Percentiles rank a stretch among this genome's conserved stretches.
Conservation (phyloP, 1,140 invertebrate species). For the Zaprionus lachaisei region DNA sequence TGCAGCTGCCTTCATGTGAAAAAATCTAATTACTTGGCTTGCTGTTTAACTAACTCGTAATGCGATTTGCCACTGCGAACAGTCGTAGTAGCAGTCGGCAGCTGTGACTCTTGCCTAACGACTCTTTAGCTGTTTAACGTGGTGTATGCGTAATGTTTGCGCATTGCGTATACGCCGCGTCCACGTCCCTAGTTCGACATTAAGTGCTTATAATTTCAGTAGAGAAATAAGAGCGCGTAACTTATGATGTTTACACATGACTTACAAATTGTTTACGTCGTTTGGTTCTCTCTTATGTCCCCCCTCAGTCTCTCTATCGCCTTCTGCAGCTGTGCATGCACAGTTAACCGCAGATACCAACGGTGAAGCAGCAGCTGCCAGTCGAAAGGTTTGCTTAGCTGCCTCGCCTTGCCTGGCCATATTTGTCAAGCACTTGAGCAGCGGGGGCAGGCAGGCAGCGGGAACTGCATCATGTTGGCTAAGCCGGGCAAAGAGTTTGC, state of each 20-base stretch:
- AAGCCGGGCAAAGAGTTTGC: slow-evolving; percentile 31
- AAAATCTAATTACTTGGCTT: slow-evolving; percentile 80
- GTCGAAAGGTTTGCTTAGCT: slow-evolving; percentile 57
- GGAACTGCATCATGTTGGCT: not conserved
- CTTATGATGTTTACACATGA: slow-evolving; percentile 83
- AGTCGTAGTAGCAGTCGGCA: slow-evolving; percentile 36
- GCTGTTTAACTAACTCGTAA: slow-evolving; percentile 70
- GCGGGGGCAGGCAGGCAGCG: slow-evolving; percentile 32
- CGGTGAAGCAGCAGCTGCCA: slow-evolving; percentile 41
- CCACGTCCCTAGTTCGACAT: slow-evolving; percentile 55
- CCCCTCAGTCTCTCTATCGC: not conserved
- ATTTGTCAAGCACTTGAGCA: slow-evolving; percentile 79
- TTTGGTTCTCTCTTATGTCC: slow-evolving; percentile 55
- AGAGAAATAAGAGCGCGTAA: slow-evolving; percentile 71
- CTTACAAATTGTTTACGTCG: slow-evolving; percentile 82
- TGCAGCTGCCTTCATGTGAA: slow-evolving; percentile 57
- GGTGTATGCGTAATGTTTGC: slow-evolving; percentile 75
- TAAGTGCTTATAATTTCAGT: slow-evolving; percentile 82
- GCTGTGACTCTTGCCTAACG: slow-evolving; percentile 61
- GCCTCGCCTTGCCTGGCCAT: slow-evolving; percentile 43
- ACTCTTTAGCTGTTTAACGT: slow-evolving; percentile 42
- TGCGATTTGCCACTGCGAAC: slow-evolving; percentile 27
- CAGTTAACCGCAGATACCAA: slow-evolving; percentile 40
- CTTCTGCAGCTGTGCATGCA: not conserved
- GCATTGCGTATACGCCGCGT: slow-evolving; percentile 45